Conservation (phyloP, 2,113 vertebrate genomes). For the Notothenia coriiceps region DNA sequence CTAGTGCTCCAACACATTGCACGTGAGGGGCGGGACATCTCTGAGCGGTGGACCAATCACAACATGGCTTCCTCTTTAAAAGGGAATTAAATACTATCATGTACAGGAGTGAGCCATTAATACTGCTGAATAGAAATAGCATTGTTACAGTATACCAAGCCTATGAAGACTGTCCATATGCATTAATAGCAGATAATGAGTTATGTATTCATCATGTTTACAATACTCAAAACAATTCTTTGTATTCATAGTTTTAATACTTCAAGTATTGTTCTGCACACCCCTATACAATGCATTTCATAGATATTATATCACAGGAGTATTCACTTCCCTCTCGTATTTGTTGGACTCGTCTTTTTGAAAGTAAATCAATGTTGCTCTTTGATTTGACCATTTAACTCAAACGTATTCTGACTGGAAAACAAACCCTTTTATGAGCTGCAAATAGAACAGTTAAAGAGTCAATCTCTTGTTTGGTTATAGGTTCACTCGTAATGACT, state of each 20-base stretch:
- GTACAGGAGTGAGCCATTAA: no score
- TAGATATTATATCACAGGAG: neutral
- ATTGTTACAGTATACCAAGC: neutral
- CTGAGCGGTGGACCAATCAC: no score
- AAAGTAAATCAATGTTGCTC: neutral
- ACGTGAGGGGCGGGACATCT: no score
- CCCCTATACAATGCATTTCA: neutral
- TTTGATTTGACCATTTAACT: neutral
- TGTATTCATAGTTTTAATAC: neutral
- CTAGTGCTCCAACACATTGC: no score
- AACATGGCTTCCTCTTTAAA: no score
- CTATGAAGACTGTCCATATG: neutral
- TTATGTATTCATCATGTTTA: neutral
- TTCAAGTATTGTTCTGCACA: neutral
- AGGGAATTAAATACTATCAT: no score
- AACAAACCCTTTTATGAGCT: neutral
- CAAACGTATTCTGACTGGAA: neutral
- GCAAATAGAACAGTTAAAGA: neutral
- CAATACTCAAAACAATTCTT: neutral
- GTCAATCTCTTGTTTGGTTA: neutral
- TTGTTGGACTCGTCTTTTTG: neutral
- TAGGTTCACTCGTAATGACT: constrained; percentile 6
- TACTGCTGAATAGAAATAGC: neutral
- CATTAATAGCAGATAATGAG: neutral
- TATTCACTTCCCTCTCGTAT: neutral